Evolutionary conservation across 2,113 vertebrate species (phyloP).

Genomic region (Ondatra zibethicus): DNA sequence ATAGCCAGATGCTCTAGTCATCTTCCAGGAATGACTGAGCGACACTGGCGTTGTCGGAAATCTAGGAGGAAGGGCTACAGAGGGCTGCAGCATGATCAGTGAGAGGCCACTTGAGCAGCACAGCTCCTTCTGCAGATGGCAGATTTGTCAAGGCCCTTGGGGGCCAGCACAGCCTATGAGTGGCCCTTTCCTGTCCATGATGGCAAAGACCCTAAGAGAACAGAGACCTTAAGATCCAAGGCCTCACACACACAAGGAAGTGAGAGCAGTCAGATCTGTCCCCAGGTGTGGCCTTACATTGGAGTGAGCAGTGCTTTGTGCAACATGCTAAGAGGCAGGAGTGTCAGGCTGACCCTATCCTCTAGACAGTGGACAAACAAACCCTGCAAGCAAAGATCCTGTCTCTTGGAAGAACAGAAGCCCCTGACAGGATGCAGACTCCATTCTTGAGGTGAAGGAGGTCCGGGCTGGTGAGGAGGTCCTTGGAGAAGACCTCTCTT

Average conservation of each 20-base stretch:
- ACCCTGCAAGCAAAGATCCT: fast-evolving
- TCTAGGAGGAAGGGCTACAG: too few relatives aligned
- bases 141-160: neutral
- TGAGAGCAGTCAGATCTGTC: neutral
- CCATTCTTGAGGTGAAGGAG: fast-evolving
- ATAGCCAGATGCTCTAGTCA: fast-evolving
- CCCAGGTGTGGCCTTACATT: fast-evolving
- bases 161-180: neutral
- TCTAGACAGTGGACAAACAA: neutral
- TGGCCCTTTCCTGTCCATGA: neutral
- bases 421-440: fast-evolving
- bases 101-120: neutral
- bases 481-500: fast-evolving
- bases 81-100: fast-evolving
- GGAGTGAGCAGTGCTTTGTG: fast-evolving
- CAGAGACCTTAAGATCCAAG: neutral
- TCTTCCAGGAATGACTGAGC: fast-evolving
- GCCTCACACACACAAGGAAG: neutral
- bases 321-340: neutral
- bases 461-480: too few relatives aligned
- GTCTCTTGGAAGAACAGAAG: neutral
- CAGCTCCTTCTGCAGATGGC: too few relatives aligned
- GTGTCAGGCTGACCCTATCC: fast-evolving
- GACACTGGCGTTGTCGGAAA: fast-evolving
- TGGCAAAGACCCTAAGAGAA: neutral